Evolutionary conservation across 1,140 invertebrate species (phyloP).

Genomic region (Akabosia matsudoensis): DNA sequence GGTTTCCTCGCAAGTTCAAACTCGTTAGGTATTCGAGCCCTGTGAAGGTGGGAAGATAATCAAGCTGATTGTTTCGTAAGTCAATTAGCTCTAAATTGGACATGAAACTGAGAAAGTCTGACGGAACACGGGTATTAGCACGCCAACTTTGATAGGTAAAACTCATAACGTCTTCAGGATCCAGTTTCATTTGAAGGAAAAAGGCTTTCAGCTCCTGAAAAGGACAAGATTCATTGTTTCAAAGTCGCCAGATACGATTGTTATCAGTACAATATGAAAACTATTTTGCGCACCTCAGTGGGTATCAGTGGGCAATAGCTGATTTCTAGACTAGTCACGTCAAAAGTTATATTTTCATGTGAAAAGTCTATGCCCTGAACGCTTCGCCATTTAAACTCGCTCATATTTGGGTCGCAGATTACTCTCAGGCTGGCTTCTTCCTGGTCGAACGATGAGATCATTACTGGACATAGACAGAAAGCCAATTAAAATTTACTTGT

Average conservation of each 20-base stretch:
- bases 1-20: slow-evolving; percentile 32
- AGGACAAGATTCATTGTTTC: no score
- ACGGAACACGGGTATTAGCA: not conserved
- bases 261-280: not conserved
- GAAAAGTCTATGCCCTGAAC: slow-evolving; percentile 38
- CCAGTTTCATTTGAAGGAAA: slow-evolving; percentile 13
- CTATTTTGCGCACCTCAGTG: slow-evolving; percentile 13
- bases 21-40: slow-evolving; percentile 22
- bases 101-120: slow-evolving; percentile 16
- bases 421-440: slow-evolving; percentile 34
- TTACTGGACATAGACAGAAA: slow-evolving; percentile 19
- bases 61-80: slow-evolving; percentile 30
- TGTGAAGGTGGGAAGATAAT: slow-evolving; percentile 26
- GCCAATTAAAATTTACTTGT: not conserved
- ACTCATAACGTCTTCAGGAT: slow-evolving; percentile 17
- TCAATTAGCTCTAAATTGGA: slow-evolving; percentile 34
- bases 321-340: slow-evolving; percentile 31
- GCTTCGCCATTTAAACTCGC: slow-evolving; percentile 26
- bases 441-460: slow-evolving; percentile 15
- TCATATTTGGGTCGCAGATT: slow-evolving; percentile 27
- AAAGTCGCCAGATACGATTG: no score
- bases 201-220: slow-evolving; percentile 4
- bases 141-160: slow-evolving; percentile 19
- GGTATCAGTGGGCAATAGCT: slow-evolving; percentile 34
- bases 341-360: slow-evolving; percentile 23